Base-by-base conservation (phyloP, 37 sponge, comb jelly and placozoan species). In the Spongilla lacustris region DNA sequence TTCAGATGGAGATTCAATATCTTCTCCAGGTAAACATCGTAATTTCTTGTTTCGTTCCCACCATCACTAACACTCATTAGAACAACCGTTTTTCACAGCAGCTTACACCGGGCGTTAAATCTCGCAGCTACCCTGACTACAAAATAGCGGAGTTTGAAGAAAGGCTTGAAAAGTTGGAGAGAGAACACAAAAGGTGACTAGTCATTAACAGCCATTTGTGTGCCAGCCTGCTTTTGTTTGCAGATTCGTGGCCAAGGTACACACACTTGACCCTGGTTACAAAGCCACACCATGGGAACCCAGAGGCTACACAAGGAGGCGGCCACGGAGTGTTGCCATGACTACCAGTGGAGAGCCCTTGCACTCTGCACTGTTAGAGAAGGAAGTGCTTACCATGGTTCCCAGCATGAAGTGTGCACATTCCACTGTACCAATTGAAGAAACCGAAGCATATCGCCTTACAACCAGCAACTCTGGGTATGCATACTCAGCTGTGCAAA, bases 1-100 rank as follows among this genome's bases (percentile, higher is more conserved):
- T 93, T 32, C 69, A 81, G 71, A 80, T 66, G 48, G 94, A 93
- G 32, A 87, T 93, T 22, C 76, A 90, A 38, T 93, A 93, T 30
- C 17, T 67, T 2, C 68, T 91, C 11, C 82, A 72, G 79, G 92
- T 91, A 49, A 17, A 27, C 66, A 5, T 26, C 22, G 50, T n/a
- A n/a, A n/a, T 67, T 38, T 77, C 14, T 4, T 50, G 67, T 79
- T 2, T 19, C 67, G 36, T 25, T 10, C 33, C 28, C 66, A 79
- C 66, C 78, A 14, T 66, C 67, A 25, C 8, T 2, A 30, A 81
- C 36, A 4, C 12, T 24, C 37, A 1, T 41, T 31, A 17, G 19
- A 6, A 58, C 14, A 17, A 58, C 46, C 8, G 8, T 46, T 8
- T 46, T 46, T 46, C 8, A 58, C 58, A 58, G 77, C 68, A 88